A percentile compares a stretch with the other conserved stretches of the same genome.
phyloP scores from a whole-genome alignment of 2,113 vertebrate genomes.

The Gambusia holbrooki region DNA sequence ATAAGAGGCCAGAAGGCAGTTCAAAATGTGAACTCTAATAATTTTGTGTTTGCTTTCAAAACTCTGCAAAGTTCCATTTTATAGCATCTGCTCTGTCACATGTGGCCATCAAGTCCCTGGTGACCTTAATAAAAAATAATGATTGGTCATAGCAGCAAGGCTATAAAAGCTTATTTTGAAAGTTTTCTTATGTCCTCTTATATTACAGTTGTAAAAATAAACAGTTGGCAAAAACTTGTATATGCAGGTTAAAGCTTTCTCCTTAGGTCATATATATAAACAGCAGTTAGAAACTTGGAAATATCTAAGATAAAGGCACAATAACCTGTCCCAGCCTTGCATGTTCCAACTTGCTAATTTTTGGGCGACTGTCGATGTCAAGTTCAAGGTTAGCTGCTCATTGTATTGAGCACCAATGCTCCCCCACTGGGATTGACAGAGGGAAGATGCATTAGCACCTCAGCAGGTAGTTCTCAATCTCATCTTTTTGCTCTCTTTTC shows the following conservation, averaged over 20 bases:
- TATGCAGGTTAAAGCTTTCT: no score
- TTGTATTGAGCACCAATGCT: constrained; percentile 71
- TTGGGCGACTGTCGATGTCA: constrained; percentile 41
- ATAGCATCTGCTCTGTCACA: background rate
- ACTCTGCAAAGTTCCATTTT: background rate
- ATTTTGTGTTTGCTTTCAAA: background rate
- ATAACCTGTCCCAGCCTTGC: constrained; percentile 18
- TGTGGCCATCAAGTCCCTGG: background rate
- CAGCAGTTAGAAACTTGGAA: background rate
- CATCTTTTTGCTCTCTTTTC: constrained; percentile 49
- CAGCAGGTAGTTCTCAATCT: constrained; percentile 71
- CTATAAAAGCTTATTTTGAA: background rate
- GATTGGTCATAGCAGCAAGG: background rate
- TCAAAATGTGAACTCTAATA: background rate
- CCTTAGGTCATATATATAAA: background rate
- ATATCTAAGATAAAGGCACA: constrained; percentile 11
- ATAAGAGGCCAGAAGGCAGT: background rate
- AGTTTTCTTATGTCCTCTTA: background rate
- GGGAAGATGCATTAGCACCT: constrained; percentile 79
- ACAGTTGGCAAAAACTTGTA: background rate
- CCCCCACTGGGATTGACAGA: constrained; percentile 52
- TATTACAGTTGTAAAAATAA: background rate
- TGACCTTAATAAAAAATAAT: background rate
- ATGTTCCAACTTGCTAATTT: constrained; percentile 37
- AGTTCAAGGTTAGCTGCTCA: constrained; percentile 80